phyloP scores from a whole-genome alignment of 2,888 invertebrate species.

The Synergus umbraculus region DNA sequence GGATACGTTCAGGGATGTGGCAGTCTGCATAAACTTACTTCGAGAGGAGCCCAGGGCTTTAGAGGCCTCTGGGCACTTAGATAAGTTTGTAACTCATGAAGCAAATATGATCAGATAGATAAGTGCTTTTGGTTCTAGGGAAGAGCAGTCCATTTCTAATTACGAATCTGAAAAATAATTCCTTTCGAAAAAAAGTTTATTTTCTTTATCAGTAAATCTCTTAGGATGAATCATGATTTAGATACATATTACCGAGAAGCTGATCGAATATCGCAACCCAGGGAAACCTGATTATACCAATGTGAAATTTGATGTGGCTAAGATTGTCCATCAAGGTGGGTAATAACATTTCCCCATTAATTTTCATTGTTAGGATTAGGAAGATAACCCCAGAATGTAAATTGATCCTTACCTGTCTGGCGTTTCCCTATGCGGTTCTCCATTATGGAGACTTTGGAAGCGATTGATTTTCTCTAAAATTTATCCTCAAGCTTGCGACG shows the following conservation, averaged over 20 bases:
- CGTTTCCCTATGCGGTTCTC: background rate
- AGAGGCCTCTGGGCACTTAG: conserved; percentile 8
- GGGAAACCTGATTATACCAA: background rate
- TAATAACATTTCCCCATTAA: background rate
- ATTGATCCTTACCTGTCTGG: background rate
- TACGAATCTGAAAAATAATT: background rate
- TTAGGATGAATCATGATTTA: too few species aligned
- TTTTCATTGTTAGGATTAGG: conserved; percentile 3
- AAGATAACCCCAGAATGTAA: background rate
- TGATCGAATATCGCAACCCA: too few species aligned
- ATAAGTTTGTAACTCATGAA: conserved; percentile 22
- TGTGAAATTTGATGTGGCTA: background rate
- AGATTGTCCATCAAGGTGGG: background rate
- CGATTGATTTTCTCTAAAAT: conserved; percentile 50
- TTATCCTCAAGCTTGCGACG: conserved; percentile 44
- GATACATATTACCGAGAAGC: too few species aligned
- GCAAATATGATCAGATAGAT: conserved; percentile 16
- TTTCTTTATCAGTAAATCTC: too few species aligned
- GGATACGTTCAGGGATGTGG: background rate
- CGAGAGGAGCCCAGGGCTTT: conserved; percentile 15
- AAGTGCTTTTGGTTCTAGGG: conserved; percentile 11
- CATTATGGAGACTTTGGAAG: conserved; percentile 34
- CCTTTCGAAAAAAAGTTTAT: too few species aligned
- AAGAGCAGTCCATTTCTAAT: background rate
- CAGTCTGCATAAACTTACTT: conserved; percentile 4